phyloP scores from a whole-genome alignment of 2,888 invertebrate genomes.

The Microctonus hyperodae region DNA sequence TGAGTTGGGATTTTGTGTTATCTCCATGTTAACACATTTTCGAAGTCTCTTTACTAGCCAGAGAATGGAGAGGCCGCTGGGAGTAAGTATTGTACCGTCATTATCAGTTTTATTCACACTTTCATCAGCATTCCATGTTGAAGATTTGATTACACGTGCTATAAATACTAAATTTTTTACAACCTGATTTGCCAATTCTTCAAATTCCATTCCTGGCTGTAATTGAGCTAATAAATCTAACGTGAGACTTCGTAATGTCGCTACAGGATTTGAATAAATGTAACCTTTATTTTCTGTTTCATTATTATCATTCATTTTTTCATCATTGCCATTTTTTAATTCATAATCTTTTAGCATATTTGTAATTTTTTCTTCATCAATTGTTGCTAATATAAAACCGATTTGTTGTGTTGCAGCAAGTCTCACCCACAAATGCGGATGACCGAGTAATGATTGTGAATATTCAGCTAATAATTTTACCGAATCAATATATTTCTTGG shows the following conservation, averaged over 20 bases:
- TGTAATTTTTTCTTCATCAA: slow-evolving; percentile 69
- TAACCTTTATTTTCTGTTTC: slow-evolving; percentile 65
- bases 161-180: slow-evolving; percentile 75
- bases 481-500: slow-evolving; percentile 64
- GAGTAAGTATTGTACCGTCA: slow-evolving; percentile 39
- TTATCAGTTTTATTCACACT: slow-evolving; percentile 40
- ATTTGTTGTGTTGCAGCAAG: slow-evolving; percentile 79
- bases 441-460: slow-evolving; percentile 75
- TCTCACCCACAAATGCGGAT: slow-evolving; percentile 90
- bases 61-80: slow-evolving; percentile 67
- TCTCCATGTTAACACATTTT: slow-evolving; percentile 80
- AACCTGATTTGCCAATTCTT: slow-evolving; percentile 78
- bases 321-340: slow-evolving; percentile 58
- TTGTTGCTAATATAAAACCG: slow-evolving; percentile 72
- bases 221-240: slow-evolving; percentile 81
- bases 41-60: slow-evolving; percentile 81
- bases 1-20: slow-evolving; percentile 74
- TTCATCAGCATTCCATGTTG: slow-evolving; percentile 57
- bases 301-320: slow-evolving; percentile 44
- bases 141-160: slow-evolving; percentile 71
- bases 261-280: slow-evolving; percentile 70
- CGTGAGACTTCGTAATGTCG: slow-evolving; percentile 71
- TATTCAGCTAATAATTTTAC: slow-evolving; percentile 66
- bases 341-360: slow-evolving; percentile 61
- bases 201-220: slow-evolving; percentile 71